A percentile compares a stretch with the other conserved stretches of the same genome.
These are phyloP conservation scores for Rhagologus leucostigma DNA, from an alignment of 2,113 vertebrate species.

Conservation along the genomic window DNA sequence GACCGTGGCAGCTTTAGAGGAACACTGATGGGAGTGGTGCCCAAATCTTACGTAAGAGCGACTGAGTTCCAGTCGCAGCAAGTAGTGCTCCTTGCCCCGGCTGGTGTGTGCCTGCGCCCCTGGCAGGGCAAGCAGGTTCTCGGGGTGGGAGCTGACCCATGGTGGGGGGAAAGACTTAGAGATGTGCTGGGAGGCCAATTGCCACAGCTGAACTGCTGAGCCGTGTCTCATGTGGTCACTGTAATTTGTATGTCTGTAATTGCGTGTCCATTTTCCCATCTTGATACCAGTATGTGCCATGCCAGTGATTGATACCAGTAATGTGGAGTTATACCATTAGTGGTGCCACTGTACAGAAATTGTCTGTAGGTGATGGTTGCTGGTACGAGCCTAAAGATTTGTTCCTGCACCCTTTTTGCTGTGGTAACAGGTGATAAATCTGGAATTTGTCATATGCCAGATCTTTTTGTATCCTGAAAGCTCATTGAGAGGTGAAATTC, in stretches of 20 bases:
- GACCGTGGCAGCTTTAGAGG: background rate
- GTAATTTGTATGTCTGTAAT: background rate
- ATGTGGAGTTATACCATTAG: background rate
- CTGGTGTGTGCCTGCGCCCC: background rate
- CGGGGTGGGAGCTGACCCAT: background rate
- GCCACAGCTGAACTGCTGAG: background rate
- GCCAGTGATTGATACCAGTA: background rate
- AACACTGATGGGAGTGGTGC: background rate
- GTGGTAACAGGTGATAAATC: background rate
- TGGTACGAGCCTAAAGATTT: accelerated
- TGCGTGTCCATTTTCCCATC: background rate
- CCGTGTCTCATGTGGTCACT: accelerated
- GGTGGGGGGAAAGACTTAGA: no score
- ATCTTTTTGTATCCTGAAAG: background rate
- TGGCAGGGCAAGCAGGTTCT: background rate
- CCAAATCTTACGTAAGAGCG: accelerated
- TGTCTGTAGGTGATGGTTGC: background rate
- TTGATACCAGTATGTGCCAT: background rate
- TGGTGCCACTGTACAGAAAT: background rate
- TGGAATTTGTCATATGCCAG: background rate
- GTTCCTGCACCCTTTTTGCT: background rate
- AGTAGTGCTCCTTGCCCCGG: background rate
- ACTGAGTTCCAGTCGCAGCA: background rate
- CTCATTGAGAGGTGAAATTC: background rate
- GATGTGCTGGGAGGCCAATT: background rate